phyloP scores from a whole-genome alignment of 2,797 vertebrate genomes.

The Hapalemur alaotrensis region DNA sequence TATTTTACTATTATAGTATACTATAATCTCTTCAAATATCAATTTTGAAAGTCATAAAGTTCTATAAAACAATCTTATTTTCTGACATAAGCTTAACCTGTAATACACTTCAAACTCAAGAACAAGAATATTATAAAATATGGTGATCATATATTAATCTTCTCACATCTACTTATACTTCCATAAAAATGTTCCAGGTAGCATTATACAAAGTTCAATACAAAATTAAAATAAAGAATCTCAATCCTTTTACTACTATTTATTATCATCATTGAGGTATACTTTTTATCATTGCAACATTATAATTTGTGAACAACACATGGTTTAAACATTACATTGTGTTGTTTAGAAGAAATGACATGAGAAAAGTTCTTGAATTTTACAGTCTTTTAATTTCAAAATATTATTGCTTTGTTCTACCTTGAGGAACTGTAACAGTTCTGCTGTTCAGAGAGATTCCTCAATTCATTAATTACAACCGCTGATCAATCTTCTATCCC shows the following conservation, averaged over 20 bases:
- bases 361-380: background rate
- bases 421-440: background rate
- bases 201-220: background rate
- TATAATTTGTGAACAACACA: background rate
- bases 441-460: background rate
- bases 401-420: background rate
- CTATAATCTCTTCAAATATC: background rate
- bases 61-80: conserved; percentile 9
- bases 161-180: background rate
- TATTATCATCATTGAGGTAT: background rate
- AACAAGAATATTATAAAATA: conserved; percentile 1
- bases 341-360: conserved; percentile 2
- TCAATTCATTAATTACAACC: background rate
- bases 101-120: conserved; percentile 10
- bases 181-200: background rate
- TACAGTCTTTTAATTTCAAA: conserved; percentile 25
- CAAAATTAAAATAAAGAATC: background rate
- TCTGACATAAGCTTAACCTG: background rate
- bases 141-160: background rate
- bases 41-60: background rate
- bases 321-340: background rate
- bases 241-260: background rate
- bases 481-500: conserved; percentile 50
- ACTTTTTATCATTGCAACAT: background rate
- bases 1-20: background rate